These are phyloP conservation scores for Silvanus unidentatus DNA, from an alignment of 2,888 invertebrate genomes.

Conservation along the genomic window DNA sequence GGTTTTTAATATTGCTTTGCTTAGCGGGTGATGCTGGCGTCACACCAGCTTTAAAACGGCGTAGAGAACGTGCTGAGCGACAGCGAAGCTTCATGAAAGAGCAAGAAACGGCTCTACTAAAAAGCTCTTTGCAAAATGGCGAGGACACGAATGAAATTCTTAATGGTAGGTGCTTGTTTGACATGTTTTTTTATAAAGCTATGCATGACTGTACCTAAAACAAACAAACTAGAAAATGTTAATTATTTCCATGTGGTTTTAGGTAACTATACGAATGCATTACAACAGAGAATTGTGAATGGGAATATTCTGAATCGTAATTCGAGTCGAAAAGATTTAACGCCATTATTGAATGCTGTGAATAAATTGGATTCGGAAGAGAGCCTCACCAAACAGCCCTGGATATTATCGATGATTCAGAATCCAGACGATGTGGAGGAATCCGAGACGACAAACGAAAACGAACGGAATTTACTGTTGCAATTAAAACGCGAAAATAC, in stretches of 20 bases:
- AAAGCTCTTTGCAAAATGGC: conserved; percentile 42
- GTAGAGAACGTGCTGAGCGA: conserved; percentile 77
- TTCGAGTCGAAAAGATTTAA: conserved; percentile 50
- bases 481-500: conserved; percentile 76
- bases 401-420: conserved; percentile 38
- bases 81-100: conserved; percentile 80
- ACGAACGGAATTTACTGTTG: conserved; percentile 54
- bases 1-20: conserved; percentile 26
- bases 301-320: conserved; percentile 49
- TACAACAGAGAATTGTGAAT: conserved; percentile 57
- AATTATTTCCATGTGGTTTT: conserved; percentile 16
- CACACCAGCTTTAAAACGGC: conserved; percentile 71
- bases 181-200: conserved; percentile 52
- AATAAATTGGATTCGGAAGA: conserved; percentile 54
- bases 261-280: conserved; percentile 55
- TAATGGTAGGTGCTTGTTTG: conserved; percentile 33
- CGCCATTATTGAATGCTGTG: conserved; percentile 51
- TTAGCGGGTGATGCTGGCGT: conserved; percentile 62
- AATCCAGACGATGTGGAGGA: conserved; percentile 40
- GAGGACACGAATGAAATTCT: conserved; percentile 33
- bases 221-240: too few relatives aligned
- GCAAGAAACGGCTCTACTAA: conserved; percentile 58
- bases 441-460: conserved; percentile 48
- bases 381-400: conserved; percentile 41
- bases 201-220: conserved; percentile 22